These are phyloP conservation scores for Cheilosia scutellata DNA, from an alignment of 2,888 invertebrate genomes.

Conservation along the genomic window DNA sequence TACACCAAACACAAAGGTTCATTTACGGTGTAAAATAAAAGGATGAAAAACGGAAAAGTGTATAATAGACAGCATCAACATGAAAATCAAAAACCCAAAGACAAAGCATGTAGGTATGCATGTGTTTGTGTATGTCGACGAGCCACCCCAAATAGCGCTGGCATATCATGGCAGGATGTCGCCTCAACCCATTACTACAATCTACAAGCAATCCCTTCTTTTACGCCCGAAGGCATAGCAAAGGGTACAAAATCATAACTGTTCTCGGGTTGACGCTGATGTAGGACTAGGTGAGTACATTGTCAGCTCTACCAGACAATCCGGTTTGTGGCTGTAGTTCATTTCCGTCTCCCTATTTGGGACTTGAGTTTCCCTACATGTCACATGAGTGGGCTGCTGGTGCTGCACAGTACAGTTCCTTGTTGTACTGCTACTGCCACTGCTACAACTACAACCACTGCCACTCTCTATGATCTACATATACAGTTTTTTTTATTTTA, in stretches of 20 bases:
- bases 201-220: constrained; percentile 12
- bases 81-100: constrained; percentile 73
- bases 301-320: constrained; percentile 74
- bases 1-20: constrained; percentile 59
- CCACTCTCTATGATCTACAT: constrained; percentile 54
- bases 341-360: constrained; percentile 69
- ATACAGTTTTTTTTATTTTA: constrained; percentile 33
- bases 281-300: constrained; percentile 74
- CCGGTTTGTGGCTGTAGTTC: constrained; percentile 72
- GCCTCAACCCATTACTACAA: background rate
- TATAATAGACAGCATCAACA: constrained; percentile 70
- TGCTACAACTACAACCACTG: background rate
- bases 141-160: constrained; percentile 9
- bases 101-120: constrained; percentile 31
- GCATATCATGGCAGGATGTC: constrained; percentile 41
- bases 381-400: constrained; percentile 53
- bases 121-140: background rate
- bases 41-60: constrained; percentile 66
- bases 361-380: constrained; percentile 66
- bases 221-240: background rate
- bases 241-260: constrained; percentile 67
- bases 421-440: constrained; percentile 15
- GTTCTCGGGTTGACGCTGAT: constrained; percentile 73
- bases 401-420: constrained; percentile 36
- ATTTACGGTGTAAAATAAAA: constrained; percentile 58